phyloP scores from a whole-genome alignment of 37 sponge, comb jelly and placozoan genomes.

The Ephydatia muelleri region DNA sequence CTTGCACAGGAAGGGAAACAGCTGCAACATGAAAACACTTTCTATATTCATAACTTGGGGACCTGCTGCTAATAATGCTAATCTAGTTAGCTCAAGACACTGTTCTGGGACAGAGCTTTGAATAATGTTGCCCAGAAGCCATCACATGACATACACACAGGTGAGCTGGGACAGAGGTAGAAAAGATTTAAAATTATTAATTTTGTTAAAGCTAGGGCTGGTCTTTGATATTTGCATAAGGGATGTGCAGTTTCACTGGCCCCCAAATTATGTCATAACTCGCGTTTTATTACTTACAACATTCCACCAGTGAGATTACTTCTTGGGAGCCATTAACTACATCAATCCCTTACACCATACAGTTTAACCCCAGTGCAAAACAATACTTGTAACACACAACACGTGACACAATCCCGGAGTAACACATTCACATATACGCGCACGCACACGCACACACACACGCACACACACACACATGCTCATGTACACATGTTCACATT shows the following conservation, averaged over 20 bases:
- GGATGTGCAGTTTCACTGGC: too few relatives aligned
- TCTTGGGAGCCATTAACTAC: too few relatives aligned
- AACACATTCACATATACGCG: not conserved
- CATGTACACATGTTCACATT: constrained; percentile 33
- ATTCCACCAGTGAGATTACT: too few relatives aligned
- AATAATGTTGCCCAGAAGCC: not conserved
- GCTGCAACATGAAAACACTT: not conserved
- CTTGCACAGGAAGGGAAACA: not conserved
- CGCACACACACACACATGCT: constrained; percentile 2
- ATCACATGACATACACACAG: constrained; percentile 12
- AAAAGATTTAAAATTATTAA: too few relatives aligned
- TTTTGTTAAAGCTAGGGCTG: too few relatives aligned
- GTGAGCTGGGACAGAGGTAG: too few relatives aligned
- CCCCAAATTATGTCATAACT: too few relatives aligned
- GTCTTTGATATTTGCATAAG: too few relatives aligned
- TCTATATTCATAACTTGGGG: not conserved
- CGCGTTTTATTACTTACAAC: too few relatives aligned
- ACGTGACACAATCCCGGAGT: not conserved
- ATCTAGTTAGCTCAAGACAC: not conserved
- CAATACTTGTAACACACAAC: too few relatives aligned
- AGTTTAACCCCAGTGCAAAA: too few relatives aligned
- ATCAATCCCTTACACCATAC: too few relatives aligned
- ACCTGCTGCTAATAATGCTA: not conserved
- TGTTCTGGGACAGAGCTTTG: not conserved
- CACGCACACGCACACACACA: not conserved